Conservation (phyloP, 1,140 invertebrate genomes). For the Galleria mellonella region DNA sequence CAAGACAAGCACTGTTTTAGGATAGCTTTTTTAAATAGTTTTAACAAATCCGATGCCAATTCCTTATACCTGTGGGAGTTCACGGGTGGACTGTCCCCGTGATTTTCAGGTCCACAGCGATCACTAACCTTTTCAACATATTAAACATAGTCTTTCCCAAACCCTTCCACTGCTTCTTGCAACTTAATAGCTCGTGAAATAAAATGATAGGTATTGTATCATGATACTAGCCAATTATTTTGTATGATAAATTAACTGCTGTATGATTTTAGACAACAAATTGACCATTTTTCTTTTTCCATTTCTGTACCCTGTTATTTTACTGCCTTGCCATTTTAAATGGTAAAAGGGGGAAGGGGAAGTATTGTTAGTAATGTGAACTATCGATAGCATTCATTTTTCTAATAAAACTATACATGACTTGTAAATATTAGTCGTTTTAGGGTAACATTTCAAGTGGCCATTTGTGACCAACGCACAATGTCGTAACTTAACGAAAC, state of each 20-base stretch:
- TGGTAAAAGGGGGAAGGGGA: too few relatives aligned
- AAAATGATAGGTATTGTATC: slow-evolving; percentile 81
- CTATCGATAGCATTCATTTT: too few relatives aligned
- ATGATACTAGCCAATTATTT: slow-evolving; percentile 24
- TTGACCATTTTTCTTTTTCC: too few relatives aligned
- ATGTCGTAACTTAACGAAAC: too few relatives aligned
- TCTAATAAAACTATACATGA: too few relatives aligned
- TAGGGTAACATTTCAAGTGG: too few relatives aligned
- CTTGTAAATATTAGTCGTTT: too few relatives aligned
- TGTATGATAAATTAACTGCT: slow-evolving; percentile 35
- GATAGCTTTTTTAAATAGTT: slow-evolving; percentile 78
- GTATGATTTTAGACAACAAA: slow-evolving; percentile 2
- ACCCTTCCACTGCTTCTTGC: slow-evolving; percentile 87
- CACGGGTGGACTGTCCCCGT: slow-evolving; percentile 91
- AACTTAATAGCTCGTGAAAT: slow-evolving; percentile 89
- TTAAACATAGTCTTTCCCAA: slow-evolving; percentile 83
- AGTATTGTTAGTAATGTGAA: too few relatives aligned
- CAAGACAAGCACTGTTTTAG: slow-evolving; percentile 78
- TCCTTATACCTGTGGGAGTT: slow-evolving; percentile 80
- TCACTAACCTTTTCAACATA: slow-evolving; percentile 79
- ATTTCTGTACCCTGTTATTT: too few relatives aligned
- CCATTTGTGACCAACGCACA: too few relatives aligned
- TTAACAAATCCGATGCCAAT: slow-evolving; percentile 83
- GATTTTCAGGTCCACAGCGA: slow-evolving; percentile 90
- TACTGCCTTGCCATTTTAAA: too few relatives aligned